These are phyloP conservation scores for Lissonota sp. DNA, from an alignment of 2,888 invertebrate species.

Conservation along the genomic window DNA sequence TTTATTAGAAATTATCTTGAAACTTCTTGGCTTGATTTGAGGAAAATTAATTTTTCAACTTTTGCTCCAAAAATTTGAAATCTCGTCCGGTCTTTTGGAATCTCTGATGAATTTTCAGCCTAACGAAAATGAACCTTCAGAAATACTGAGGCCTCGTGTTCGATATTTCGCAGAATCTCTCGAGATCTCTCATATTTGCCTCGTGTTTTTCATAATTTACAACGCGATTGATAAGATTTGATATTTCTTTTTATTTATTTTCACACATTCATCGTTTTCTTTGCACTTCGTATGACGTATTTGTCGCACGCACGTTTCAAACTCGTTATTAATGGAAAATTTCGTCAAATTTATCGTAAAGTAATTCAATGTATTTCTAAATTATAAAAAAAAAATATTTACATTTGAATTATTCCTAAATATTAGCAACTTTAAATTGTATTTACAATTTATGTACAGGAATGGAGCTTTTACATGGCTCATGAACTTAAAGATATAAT, in stretches of 20 bases:
- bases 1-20: too few relatives aligned
- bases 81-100: not conserved
- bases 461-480: conserved; percentile 7
- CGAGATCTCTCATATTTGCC: conserved; percentile 29
- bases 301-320: not conserved
- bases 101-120: not conserved
- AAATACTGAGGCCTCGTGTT: conserved; percentile 37
- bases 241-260: conserved; percentile 32
- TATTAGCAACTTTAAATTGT: not conserved
- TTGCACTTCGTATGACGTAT: conserved; percentile 7
- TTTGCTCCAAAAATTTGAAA: not conserved
- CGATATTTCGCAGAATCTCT: not conserved
- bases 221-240: conserved; percentile 57
- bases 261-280: conserved; percentile 15
- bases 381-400: not conserved
- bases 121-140: conserved; percentile 38
- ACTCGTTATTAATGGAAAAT: conserved; percentile 37
- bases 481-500: conserved; percentile 36
- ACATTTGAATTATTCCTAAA: conserved; percentile 20
- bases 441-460: conserved; percentile 63
- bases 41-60: not conserved
- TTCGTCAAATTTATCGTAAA: conserved; percentile 9
- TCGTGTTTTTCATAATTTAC: conserved; percentile 55
- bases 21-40: too few relatives aligned
- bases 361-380: not conserved